Conservation (phyloP, 2,113 vertebrate genomes). For the Pelecanus crispus region DNA sequence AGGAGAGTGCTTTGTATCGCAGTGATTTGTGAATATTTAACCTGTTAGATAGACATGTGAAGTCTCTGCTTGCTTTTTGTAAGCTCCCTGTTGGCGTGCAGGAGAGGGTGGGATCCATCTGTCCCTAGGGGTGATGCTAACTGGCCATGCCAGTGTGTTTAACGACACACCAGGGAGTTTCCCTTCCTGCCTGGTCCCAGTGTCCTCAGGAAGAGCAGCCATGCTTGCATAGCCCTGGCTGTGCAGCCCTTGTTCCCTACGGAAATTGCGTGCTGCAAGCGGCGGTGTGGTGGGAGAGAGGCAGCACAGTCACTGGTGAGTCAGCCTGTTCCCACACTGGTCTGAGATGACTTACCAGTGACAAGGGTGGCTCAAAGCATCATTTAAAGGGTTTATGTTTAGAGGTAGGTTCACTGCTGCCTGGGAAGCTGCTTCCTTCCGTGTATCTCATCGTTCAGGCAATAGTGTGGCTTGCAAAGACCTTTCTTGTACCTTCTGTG, state of each 20-base stretch:
- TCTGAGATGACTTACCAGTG: not conserved
- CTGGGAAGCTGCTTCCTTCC: not conserved
- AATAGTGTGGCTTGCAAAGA: not conserved
- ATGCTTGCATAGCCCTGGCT: not conserved
- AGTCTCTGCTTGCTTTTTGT: not conserved
- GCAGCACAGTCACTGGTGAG: not conserved
- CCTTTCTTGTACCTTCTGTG: not conserved
- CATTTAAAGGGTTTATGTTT: not conserved
- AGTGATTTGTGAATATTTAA: not conserved
- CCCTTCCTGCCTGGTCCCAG: not conserved
- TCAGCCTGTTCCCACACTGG: not conserved
- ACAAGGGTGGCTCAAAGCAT: not conserved
- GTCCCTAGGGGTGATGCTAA: not conserved
- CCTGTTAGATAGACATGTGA: fast-evolving
- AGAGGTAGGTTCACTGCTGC: not conserved
- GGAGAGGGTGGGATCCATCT: not conserved
- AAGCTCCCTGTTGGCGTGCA: not conserved
- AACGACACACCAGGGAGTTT: not conserved
- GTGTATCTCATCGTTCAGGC: not conserved
- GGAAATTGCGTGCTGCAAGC: fast-evolving
- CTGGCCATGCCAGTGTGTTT: fast-evolving
- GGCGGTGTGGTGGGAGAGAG: not conserved
- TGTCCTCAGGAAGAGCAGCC: not conserved
- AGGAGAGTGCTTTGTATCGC: not conserved
- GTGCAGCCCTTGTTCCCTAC: not conserved